Conservation (phyloP, 2,888 invertebrate genomes). For the Aphodius granarius region DNA sequence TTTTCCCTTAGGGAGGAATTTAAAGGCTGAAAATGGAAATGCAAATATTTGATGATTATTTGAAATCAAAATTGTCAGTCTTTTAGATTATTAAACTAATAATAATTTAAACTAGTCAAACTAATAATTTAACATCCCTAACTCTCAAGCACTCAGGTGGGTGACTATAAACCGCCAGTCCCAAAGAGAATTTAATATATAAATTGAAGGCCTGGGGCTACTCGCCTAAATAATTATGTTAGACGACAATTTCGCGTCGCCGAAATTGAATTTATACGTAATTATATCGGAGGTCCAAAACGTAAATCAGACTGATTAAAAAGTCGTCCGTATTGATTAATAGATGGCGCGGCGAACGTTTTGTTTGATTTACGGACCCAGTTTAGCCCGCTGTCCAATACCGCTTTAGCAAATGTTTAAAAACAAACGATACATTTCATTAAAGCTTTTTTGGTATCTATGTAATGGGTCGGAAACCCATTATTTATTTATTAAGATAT, state of each 20-base stretch:
- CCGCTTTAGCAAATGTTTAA: not conserved
- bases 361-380: not conserved
- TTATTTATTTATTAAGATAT: too few species aligned
- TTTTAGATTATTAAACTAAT: too few species aligned
- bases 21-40: not conserved
- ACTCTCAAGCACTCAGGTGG: too few species aligned
- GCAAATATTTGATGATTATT: not conserved
- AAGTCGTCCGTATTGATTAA: not conserved
- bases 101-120: too few species aligned
- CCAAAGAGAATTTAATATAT: not conserved
- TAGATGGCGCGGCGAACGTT: not conserved
- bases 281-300: not conserved
- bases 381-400: not conserved
- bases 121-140: too few species aligned
- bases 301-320: conserved; percentile 5
- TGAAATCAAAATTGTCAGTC: too few species aligned
- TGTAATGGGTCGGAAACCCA: too few species aligned
- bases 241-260: not conserved
- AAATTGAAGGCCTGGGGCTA: not conserved
- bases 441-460: too few species aligned
- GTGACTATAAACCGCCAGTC: not conserved
- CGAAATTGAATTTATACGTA: conserved; percentile 6
- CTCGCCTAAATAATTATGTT: not conserved
- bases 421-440: not conserved
- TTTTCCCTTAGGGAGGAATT: not conserved